Evolutionary conservation across 1,140 invertebrate genomes (phyloP), one percentile per base, ranked within the genome.

Genomic region (Papilio glaucus): DNA sequence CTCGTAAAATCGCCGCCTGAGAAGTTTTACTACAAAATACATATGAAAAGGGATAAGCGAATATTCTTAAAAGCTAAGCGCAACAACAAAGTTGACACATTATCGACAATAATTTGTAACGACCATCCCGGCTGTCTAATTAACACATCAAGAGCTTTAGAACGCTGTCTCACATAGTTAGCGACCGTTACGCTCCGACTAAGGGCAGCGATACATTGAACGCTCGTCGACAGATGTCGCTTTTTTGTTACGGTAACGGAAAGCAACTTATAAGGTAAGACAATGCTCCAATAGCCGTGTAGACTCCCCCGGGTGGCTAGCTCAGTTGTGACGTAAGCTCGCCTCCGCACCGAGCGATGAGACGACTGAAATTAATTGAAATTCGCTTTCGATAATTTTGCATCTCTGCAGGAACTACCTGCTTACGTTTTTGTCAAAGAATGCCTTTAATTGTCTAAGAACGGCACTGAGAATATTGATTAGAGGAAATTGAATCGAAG

Each of bases 211-310:
- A 71, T 60, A 24, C 72, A 41, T 71, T 49, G 38, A 26, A 37
- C 60, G 60, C 26, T 6, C 38, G 42, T 10, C 63, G 72, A 77
- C 78, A 82, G 76, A 78, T 82, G 78, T 76, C 78, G 57, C 72
- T 45, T 78, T 80, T 75, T 80, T 75, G 69, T 62, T 12, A 26
- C 26, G 67, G 38, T 77, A 79, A 77, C 76, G 71, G 74, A 62
- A 79, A 41, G 37, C 53, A 45, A 67, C 72, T 71, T 68, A 62
- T 71, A 60, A 72, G 61, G 62, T 41, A 65, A 77, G 74, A 71
- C 72, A 76, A 71, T 76, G 53, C 18, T 13, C 21, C 57, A 72
- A 38, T 72, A 71, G 18, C 69, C 18, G 69, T 12, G 7, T 1
- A 26, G 57, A 33, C 29, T 26, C 26, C 5, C 24, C 0, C 8